These are phyloP conservation scores for Drymodes brunneopygia DNA, from an alignment of 2,113 vertebrate genomes.

Conservation along the genomic window DNA sequence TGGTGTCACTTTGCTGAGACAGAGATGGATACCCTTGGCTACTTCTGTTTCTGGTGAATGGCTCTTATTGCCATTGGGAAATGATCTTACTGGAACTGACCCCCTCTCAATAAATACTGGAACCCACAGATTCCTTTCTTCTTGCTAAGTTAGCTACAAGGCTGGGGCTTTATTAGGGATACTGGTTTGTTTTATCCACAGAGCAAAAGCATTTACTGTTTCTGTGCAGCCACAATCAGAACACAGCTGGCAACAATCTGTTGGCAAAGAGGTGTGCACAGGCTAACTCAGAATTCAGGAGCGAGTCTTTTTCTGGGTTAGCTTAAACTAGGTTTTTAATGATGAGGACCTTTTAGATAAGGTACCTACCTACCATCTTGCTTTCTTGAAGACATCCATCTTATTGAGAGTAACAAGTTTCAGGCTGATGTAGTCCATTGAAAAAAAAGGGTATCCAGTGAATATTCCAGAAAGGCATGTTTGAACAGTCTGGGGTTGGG, in stretches of 20 bases:
- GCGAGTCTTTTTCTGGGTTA: neutral
- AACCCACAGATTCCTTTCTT: neutral
- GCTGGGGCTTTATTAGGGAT: neutral
- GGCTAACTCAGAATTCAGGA: neutral
- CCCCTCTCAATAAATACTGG: neutral
- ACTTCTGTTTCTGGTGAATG: neutral
- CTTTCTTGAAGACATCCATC: neutral
- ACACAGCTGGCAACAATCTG: neutral
- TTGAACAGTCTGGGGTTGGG: neutral
- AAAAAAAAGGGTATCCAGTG: neutral
- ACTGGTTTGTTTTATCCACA: fast-evolving
- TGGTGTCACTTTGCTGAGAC: neutral
- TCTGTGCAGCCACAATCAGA: neutral
- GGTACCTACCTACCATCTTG: neutral
- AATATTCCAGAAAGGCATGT: fast-evolving
- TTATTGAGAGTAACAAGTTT: neutral
- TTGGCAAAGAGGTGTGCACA: neutral
- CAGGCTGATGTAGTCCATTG: neutral
- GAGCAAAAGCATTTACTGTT: neutral
- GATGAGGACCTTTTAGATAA: neutral
- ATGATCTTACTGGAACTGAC: neutral
- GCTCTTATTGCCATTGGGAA: neutral
- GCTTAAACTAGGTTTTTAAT: neutral
- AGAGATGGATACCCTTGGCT: neutral
- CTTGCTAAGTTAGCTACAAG: neutral